Evolutionary conservation across 2,888 invertebrate species (phyloP).

Genomic region (Koerneria pararmatus): DNA sequence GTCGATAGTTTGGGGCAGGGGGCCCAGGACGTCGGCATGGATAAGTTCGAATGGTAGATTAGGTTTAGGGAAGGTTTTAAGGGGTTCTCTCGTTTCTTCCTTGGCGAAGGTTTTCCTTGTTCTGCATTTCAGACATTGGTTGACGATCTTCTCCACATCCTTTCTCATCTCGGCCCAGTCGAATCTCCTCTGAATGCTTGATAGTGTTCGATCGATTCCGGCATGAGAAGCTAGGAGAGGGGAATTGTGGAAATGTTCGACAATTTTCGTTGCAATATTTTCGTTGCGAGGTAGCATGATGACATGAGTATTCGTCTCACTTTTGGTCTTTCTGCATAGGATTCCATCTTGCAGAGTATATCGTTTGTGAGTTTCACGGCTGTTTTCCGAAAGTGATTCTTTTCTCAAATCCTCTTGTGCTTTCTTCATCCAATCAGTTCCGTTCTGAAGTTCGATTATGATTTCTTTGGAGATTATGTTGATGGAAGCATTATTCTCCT

Average conservation of each 20-base stretch:
- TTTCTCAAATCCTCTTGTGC: neutral
- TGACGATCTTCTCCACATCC: conserved; percentile 10
- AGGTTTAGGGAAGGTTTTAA: conserved; percentile 9
- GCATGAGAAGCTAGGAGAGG: conserved; percentile 21
- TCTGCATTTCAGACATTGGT: conserved; percentile 20
- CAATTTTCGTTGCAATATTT: conserved; percentile 1
- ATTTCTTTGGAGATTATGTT: neutral
- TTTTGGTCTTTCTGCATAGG: conserved; percentile 17
- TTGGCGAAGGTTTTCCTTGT: conserved; percentile 21
- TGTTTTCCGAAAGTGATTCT: neutral
- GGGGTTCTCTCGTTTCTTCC: conserved; percentile 21
- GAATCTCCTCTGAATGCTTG: conserved; percentile 14
- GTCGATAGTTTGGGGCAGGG: conserved; percentile 22
- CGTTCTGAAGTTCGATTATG: conserved; percentile 19
- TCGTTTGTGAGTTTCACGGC: neutral
- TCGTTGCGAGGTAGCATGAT: conserved; percentile 19
- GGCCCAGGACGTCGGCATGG: conserved; percentile 28
- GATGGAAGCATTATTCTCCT: neutral
- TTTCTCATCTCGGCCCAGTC: conserved; percentile 23
- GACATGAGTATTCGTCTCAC: no score
- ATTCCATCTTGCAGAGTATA: conserved; percentile 20
- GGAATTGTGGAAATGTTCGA: conserved; percentile 21
- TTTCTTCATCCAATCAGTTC: conserved; percentile 7
- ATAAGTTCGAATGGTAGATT: conserved; percentile 24
- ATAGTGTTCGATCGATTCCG: conserved; percentile 22